Base-by-base conservation (phyloP, 30 jellyfish, hydroid and myxozoan species). In the Haliclystus octoradiatus region DNA sequence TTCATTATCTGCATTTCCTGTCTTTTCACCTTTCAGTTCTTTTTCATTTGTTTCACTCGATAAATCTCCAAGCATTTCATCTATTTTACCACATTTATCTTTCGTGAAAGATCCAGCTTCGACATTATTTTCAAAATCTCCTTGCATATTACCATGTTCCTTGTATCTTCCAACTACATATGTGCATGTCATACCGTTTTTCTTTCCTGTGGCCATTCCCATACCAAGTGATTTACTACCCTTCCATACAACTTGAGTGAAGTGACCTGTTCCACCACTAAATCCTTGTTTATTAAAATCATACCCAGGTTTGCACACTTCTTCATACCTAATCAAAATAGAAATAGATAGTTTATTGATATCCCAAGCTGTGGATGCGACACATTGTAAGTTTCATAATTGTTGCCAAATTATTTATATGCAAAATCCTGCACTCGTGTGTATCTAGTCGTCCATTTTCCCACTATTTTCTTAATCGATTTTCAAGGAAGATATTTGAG, bases 141-240 rank as follows among this genome's bases (percentile, higher is more conserved):
- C 95, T 26, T 53, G 60, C 26, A 74, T 33, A 49, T 88, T 88
- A 0, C 97, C 97, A 14, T 92, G 94, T 25, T 69, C 76, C 67
- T 65, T 40, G 65, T 88, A 88, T 35, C 94, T 66, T 7, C 88
- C 97, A 51, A 88, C 97, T 27, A 76, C 88, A 62, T 66, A 81
- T 2, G 95, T 88, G 74, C 97, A 88, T 33, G 31, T 19, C 82
- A 68, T 66, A 25, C 83, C 90, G 33, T 69, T 79, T 31, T 65
- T 52, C 24, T 75, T 73, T 31, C 70, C 79, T 13, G 35, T 40
- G 19, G 94, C 94, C 51, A 49, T 81, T 31, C 94, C 97, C 32
- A 88, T 77, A 2, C 99, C 99, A 46, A 91, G 92, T 25, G n/a
- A 71, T 2, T 77, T 69, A 46, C 88, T 71, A 25, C 80, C 85